Evolutionary conservation across 2,888 invertebrate genomes (phyloP), one percentile per base, ranked within the genome.

Genomic region (Pyrocoelia pectoralis): DNA sequence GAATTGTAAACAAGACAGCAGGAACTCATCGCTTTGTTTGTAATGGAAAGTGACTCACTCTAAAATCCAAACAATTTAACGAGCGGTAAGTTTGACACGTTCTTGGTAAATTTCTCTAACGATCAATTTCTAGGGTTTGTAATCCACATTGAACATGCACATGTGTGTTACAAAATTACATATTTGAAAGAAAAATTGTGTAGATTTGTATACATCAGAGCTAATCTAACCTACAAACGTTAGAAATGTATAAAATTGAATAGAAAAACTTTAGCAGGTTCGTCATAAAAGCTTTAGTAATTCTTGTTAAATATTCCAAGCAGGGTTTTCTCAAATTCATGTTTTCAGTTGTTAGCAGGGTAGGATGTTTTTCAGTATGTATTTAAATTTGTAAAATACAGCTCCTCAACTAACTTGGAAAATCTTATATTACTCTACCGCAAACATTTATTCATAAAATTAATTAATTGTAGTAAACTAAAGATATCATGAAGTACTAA

Each of bases 271-370:
- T 17, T 46, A 13, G 17, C 17, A 46, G 17, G 46, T 4, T 10
- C 18, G 46, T 17, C 46, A 46, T 46, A 17, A 15, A 13, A 46
- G 17, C 18, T 17, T 15, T 46, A 46, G 17, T 46, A 17, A 10
- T 10, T 15, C 18, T 46, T 13, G 13, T 41, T 46, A 17, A 46
- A 46, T 46, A 46, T 46, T 46, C 46, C 13, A 46, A 3, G 17
- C 15, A 17, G 17, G 15, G 13, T 46, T 17, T 17, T 15, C 18
- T 15, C 46, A 46, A 46, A 46, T 46, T 46, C 17, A 46, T 46
- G 46, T 46, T 46, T n/a, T 46, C 17, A 46, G 17, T 13, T 43
- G 15, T 43, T 43, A 43, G 43, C 43, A 43, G 14, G 6, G 13
- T 13, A 46, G 18, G 46, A 46, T 46, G n/a, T 46, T 46, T 46